These are phyloP conservation scores for Oophaga pumilio DNA, from an alignment of 2,113 vertebrate species.

Conservation along the genomic window DNA sequence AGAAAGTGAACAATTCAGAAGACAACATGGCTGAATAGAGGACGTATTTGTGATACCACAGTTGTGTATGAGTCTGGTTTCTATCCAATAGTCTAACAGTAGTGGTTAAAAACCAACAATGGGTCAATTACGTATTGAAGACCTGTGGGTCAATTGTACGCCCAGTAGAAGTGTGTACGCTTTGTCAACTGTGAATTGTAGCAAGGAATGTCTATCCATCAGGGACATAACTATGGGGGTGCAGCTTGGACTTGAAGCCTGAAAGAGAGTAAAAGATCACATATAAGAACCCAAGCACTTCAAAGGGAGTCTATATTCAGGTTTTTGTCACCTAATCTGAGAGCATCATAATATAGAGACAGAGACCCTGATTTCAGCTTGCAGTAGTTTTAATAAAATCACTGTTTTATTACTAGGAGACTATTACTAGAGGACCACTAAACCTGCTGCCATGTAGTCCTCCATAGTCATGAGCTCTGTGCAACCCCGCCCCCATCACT, in stretches of 20 bases:
- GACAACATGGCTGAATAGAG: conserved; percentile 2
- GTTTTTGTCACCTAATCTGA: no score
- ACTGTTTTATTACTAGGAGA: no score
- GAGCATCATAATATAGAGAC: no score
- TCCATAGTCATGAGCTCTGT: no score
- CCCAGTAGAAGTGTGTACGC: background rate
- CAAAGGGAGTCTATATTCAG: no score
- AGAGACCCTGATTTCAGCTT: no score
- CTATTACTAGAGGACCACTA: no score
- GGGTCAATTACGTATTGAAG: background rate
- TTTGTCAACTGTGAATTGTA: background rate
- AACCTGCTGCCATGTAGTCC: no score
- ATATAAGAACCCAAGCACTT: background rate
- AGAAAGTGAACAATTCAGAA: background rate
- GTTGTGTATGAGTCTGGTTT: conserved; percentile 7
- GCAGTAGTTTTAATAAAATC: no score
- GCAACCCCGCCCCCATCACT: no score
- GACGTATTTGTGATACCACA: background rate
- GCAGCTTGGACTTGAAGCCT: background rate
- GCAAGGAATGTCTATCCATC: no score
- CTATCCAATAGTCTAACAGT: background rate
- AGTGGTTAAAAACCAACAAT: background rate
- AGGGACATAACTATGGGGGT: background rate
- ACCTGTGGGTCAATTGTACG: background rate
- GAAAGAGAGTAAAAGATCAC: background rate